These are phyloP conservation scores for Strigamia crassipes DNA, from an alignment of 2,888 invertebrate genomes.

Conservation along the genomic window DNA sequence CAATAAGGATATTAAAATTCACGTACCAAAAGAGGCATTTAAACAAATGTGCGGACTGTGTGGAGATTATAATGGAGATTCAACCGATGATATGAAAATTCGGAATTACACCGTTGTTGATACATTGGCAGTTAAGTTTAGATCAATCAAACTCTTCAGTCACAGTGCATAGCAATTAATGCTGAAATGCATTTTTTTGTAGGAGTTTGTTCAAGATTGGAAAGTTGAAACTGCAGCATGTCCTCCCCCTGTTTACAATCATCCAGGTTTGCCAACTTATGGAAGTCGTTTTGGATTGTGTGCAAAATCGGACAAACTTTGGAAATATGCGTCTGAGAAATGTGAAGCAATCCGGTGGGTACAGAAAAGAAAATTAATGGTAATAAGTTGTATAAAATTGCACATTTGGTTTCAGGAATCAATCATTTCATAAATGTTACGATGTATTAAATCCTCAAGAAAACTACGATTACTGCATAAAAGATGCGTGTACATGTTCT, in stretches of 20 bases:
- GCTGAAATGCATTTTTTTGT: neutral
- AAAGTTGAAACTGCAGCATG: neutral
- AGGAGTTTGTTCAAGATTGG: slow-evolving; percentile 2
- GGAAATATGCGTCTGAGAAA: neutral
- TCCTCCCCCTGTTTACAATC: neutral
- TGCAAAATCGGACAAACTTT: neutral
- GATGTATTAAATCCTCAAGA: neutral
- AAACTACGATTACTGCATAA: neutral
- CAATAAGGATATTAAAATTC: neutral
- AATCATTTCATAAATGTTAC: neutral
- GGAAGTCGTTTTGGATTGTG: neutral
- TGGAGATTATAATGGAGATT: slow-evolving; percentile 40
- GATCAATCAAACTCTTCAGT: neutral
- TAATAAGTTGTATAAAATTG: neutral
- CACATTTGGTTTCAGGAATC: neutral
- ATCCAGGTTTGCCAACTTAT: neutral
- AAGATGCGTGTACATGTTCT: neutral
- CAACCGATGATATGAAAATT: neutral
- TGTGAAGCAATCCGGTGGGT: neutral
- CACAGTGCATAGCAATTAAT: neutral
- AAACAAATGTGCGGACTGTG: slow-evolving; percentile 42
- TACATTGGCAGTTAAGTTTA: neutral
- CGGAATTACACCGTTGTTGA: neutral
- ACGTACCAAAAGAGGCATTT: slow-evolving; percentile 7
- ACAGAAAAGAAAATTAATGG: neutral